Base-by-base conservation (phyloP, 2,797 vertebrate species). In the Sebastes cheni region DNA sequence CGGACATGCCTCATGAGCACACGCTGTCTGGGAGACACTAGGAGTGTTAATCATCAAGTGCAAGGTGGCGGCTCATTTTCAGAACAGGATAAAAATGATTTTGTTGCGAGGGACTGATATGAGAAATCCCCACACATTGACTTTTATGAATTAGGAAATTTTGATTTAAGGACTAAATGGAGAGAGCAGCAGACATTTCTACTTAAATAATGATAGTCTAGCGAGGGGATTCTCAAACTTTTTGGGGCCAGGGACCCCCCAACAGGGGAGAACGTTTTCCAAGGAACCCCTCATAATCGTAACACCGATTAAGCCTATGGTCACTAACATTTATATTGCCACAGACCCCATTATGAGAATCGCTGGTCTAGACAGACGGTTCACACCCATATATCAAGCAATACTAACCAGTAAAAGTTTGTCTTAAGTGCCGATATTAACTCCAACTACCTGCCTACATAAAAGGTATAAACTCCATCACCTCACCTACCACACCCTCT, bases 1-100 rank as follows among this genome's bases (percentile, higher is more conserved):
- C 79, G 58, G 89, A 81, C 84, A 39, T 50, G 54, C 6, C 27
- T 60, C 75, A 88, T 70, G 79, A 82, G 22, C 78, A 81, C 25
- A 78, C 20, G 5, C 18, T 30, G 78, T 84, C 78, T 71, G 50
- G 36, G 76, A 80, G 78, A 82, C 64, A 75, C 62, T 0, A 8
- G 34, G 62, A 8, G 13, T 8, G 4, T 81, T 74, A n/a, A 70
- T 83, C 52, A 68, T 27, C 4, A 4, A 50, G 59, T 23, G 59
- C n/a, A 66, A 60, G 56, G 56, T 69, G 84, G 56, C 36, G 64
- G 20, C 11, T 74, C 11, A 10, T 6, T 54, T 52, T 46, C 5
- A 42, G 39, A 66, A 60, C 36, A 52, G 50, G 16, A 60, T 12
- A 27, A 23, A 39, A 52, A n/a, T 4, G 1, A 60, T 46, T 72